Base-by-base conservation (phyloP, 2,888 invertebrate species). In the Onchidella celtica region DNA sequence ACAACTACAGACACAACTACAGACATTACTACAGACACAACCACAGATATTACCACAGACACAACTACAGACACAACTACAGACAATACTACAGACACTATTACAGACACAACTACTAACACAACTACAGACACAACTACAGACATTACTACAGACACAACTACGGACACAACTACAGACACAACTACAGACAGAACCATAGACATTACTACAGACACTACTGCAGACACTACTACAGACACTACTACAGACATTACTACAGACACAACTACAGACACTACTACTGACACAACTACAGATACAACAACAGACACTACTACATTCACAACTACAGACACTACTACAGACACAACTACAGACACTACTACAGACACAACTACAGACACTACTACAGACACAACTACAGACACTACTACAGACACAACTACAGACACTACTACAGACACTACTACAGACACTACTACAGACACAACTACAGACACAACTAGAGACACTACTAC, bases 301-400 rank as follows among this genome's bases (percentile, higher is more conserved):
- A 69, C 69, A 36, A 36, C 69, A 36, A 36, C 69, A 29, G 36
- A 27, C 36, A 32, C 69, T 69, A 69, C 34, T 36, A 69, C 36
- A 36, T 21, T 21, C 21, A 69, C 69, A 36, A 36, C 36, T 32
- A 69, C 34, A 21, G 27, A 17, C 27, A 66, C 32, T 27, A 66
- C 17, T 29, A 66, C 66, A 29, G 32, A 17, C 27, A 66, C 29
- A 6, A 29, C 66, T 27, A 66, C 66, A 24, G 9, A 17, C 27
- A 11, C 34, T 11, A 6, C 6, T 11, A 6, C 40, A 21, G n/a
- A 3, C n/a, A 34, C 40, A 14, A n/a, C 9, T 21, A n/a, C n/a
- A n/a, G n/a, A n/a, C 24, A 34, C 69, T 69, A 34, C 21, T 69
- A 69, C 69, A 14, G 32, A 2, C 24, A 69, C 69, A 21, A 69